These are phyloP conservation scores for Prosapia bicincta DNA, from an alignment of 2,888 invertebrate genomes.

Conservation along the genomic window DNA sequence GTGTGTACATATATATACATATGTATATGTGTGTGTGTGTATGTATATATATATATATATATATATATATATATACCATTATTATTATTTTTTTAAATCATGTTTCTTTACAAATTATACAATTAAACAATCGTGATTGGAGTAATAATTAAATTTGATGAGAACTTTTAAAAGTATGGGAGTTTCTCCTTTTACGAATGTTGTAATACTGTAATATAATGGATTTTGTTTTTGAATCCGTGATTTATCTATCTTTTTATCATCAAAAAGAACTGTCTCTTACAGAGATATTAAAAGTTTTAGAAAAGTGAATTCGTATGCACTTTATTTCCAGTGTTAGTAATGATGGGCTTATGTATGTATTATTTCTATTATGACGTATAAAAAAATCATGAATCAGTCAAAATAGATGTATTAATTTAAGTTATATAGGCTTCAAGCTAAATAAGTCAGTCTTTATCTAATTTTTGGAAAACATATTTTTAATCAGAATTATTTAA, in stretches of 20 bases:
- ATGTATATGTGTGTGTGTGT: too few relatives aligned
- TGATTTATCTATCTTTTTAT: constrained; percentile 14
- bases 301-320: background rate
- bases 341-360: background rate
- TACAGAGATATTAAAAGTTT: constrained; percentile 17
- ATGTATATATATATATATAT: too few relatives aligned
- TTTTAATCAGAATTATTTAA: background rate
- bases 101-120: constrained; percentile 2
- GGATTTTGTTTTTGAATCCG: constrained; percentile 22
- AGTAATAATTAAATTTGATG: background rate
- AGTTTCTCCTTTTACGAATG: constrained; percentile 16
- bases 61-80: constrained; percentile 17
- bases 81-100: background rate
- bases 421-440: background rate
- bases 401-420: background rate
- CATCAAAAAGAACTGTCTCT: constrained; percentile 15
- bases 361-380: background rate
- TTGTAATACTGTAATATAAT: constrained; percentile 11
- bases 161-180: background rate
- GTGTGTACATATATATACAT: too few relatives aligned
- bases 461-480: background rate
- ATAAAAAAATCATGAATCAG: background rate
- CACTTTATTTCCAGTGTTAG: constrained; percentile 1
- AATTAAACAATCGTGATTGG: constrained; percentile 16
- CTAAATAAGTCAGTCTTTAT: background rate